These are phyloP conservation scores for Diabrotica undecimpunctata DNA, from an alignment of 1,140 invertebrate genomes.

Conservation along the genomic window DNA sequence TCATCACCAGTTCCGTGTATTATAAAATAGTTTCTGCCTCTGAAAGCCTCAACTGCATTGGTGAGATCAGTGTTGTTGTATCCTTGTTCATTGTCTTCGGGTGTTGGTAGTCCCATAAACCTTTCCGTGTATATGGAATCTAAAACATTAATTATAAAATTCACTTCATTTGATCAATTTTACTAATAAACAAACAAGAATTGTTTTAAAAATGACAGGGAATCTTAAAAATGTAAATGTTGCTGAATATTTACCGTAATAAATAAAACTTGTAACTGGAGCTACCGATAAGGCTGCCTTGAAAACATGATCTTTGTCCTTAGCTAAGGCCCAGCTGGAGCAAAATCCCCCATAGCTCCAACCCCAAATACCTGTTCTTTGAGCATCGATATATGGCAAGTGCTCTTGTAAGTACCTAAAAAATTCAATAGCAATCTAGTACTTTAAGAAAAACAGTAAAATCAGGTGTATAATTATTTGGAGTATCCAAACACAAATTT, in stretches of 20 bases:
- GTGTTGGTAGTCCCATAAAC: slow-evolving; percentile 80
- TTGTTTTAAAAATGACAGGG: too few relatives aligned
- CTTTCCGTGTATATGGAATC: slow-evolving; percentile 93
- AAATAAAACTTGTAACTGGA: slow-evolving; percentile 88
- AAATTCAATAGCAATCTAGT: slow-evolving; percentile 6
- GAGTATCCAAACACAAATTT: too few relatives aligned
- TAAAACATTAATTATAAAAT: slow-evolving; percentile 49
- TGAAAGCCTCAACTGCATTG: slow-evolving; percentile 68
- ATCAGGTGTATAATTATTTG: too few relatives aligned
- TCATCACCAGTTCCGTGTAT: slow-evolving; percentile 89
- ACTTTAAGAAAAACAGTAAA: slow-evolving; percentile 44
- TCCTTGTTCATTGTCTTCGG: slow-evolving; percentile 63
- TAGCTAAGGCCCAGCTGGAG: slow-evolving; percentile 66
- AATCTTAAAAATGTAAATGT: too few relatives aligned
- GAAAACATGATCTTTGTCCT: slow-evolving; percentile 67
- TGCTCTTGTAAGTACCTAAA: slow-evolving; percentile 57
- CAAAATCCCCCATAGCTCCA: slow-evolving; percentile 94
- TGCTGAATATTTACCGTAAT: slow-evolving; percentile 70
- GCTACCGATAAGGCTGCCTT: slow-evolving; percentile 87
- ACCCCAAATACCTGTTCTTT: slow-evolving; percentile 79
- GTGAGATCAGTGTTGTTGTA: slow-evolving; percentile 59
- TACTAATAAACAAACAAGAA: neutral
- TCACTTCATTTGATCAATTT: neutral
- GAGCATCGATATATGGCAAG: slow-evolving; percentile 61
- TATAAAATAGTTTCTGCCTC: slow-evolving; percentile 74